A percentile compares a stretch with the other conserved stretches of the same genome.
Conservation (phyloP, 2,797 vertebrate species). For the Phaenicophaeus curvirostris region DNA sequence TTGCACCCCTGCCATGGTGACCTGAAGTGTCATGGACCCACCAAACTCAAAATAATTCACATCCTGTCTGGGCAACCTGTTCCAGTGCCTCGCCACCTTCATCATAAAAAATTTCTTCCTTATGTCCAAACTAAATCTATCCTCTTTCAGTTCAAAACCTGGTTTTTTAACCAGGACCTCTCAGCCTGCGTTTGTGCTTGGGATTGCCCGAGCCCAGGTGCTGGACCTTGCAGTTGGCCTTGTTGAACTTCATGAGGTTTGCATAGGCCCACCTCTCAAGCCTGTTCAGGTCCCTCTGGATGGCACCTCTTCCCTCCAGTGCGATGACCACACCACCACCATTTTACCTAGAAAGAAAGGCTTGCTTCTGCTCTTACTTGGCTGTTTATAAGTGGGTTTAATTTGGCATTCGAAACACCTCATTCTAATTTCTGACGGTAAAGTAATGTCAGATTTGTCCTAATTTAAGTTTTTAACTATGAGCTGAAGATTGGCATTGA, state of each 20-base stretch:
- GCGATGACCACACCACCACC: neutral
- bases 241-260: neutral
- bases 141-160: neutral
- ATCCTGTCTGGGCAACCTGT: accelerated
- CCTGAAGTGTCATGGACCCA: too few relatives aligned
- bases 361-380: neutral
- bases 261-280: accelerated
- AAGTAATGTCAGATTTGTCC: neutral
- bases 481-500: neutral
- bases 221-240: neutral
- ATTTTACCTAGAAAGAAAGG: neutral
- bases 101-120: neutral
- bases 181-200: neutral
- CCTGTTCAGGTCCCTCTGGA: neutral
- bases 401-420: neutral
- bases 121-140: too few relatives aligned
- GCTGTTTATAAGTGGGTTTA: neutral
- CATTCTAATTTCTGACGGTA: neutral
- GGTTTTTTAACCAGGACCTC: too few relatives aligned
- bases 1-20: too few relatives aligned
- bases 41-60: too few relatives aligned
- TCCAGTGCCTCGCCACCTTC: too few relatives aligned
- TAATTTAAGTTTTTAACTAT: neutral
- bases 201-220: neutral
- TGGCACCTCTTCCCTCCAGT: neutral